phyloP scores from a whole-genome alignment of 2,888 invertebrate species.

The Drosophila quinaria region DNA sequence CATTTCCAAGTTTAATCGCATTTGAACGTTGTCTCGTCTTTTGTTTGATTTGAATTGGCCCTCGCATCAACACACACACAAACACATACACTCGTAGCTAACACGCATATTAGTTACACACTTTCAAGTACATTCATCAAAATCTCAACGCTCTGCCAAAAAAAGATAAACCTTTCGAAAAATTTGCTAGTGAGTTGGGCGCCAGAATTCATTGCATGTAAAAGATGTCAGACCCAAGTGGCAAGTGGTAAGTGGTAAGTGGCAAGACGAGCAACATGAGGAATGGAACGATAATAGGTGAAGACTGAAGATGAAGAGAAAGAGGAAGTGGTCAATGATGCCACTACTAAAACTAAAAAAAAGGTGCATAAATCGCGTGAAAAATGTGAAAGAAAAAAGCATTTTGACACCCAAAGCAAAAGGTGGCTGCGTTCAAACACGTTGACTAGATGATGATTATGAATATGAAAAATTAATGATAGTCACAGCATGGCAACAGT shows the following conservation, averaged over 20 bases:
- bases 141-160: conserved; percentile 68
- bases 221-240: conserved; percentile 45
- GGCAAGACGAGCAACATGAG: conserved; percentile 22
- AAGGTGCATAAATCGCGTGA: conserved; percentile 77
- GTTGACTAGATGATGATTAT: conserved; percentile 80
- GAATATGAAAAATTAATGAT: conserved; percentile 83
- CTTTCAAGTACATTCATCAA: conserved; percentile 67
- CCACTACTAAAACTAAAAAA: conserved; percentile 32
- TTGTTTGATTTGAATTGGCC: conserved; percentile 17
- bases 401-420: conserved; percentile 74
- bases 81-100: background rate
- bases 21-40: conserved; percentile 27
- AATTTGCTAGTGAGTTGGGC: conserved; percentile 46
- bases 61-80: conserved; percentile 11
- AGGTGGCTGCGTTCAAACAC: conserved; percentile 62
- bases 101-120: conserved; percentile 27
- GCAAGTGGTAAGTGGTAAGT: conserved; percentile 19
- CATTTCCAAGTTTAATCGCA: conserved; percentile 17
- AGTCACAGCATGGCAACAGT: conserved; percentile 81
- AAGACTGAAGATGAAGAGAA: conserved; percentile 46
- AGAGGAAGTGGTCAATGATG: conserved; percentile 53
- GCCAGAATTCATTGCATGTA: conserved; percentile 65
- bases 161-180: conserved; percentile 76
- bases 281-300: conserved; percentile 42
- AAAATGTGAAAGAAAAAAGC: conserved; percentile 80